phyloP scores from a whole-genome alignment of 1,140 invertebrate genomes.

The Rhyzopertha dominica region DNA sequence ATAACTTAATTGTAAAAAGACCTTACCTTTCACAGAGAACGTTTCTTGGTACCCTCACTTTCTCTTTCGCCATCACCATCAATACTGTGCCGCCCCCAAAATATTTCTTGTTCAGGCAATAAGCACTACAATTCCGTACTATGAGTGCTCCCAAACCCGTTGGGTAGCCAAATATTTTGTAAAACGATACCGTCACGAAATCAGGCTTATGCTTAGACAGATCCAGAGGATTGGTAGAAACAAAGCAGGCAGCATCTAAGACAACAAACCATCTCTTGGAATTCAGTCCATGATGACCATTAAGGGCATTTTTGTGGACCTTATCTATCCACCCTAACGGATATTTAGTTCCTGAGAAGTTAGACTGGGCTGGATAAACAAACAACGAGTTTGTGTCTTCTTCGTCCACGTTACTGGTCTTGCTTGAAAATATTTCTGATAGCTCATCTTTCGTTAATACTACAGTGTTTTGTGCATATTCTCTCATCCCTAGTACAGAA shows the following conservation, averaged over 20 bases:
- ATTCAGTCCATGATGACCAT: conserved; percentile 42
- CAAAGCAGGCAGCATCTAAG: conserved; percentile 82
- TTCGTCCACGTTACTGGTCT: conserved; percentile 6
- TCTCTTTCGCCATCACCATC: conserved; percentile 65
- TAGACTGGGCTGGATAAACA: conserved; percentile 87
- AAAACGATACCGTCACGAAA: conserved; percentile 91
- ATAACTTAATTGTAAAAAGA: too few species aligned
- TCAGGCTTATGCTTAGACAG: conserved; percentile 70
- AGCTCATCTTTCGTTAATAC: conserved; percentile 18
- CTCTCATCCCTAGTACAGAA: conserved; percentile 87
- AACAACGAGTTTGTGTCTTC: conserved; percentile 62
- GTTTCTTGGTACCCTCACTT: conserved; percentile 64
- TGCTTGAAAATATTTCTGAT: too few species aligned
- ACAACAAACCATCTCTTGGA: conserved; percentile 69
- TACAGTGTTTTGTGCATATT: conserved; percentile 35
- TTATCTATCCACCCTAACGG: conserved; percentile 67
- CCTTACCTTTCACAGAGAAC: conserved; percentile 65
- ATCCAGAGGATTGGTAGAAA: conserved; percentile 74
- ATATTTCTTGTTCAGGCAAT: conserved; percentile 68
- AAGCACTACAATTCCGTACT: conserved; percentile 62
- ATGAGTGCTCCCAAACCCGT: conserved; percentile 88
- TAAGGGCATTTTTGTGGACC: conserved; percentile 59
- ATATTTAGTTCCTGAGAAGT: conserved; percentile 90
- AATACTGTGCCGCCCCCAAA: conserved; percentile 91
- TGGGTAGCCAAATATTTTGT: conserved; percentile 97